These are phyloP conservation scores for Alectoris magna DNA, from an alignment of 2,797 vertebrate species.

Conservation along the genomic window DNA sequence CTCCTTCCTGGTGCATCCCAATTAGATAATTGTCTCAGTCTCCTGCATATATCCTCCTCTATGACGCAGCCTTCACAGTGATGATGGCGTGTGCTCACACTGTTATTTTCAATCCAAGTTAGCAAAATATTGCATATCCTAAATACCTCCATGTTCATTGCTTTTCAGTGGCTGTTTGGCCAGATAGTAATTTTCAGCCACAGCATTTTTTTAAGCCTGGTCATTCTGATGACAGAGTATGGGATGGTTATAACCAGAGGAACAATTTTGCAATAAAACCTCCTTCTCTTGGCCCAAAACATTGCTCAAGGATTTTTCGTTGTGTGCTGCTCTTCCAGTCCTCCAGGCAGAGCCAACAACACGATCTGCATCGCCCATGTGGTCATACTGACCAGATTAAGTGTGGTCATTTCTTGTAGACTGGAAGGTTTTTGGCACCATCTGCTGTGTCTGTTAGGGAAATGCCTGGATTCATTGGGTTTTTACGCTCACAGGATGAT, in stretches of 20 bases:
- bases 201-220: neutral
- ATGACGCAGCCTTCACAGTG: accelerated
- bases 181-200: neutral
- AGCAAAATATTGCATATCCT: neutral
- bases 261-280: neutral
- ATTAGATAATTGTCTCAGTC: neutral
- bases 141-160: neutral
- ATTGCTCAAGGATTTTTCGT: neutral
- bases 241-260: neutral
- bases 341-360: accelerated
- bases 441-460: neutral
- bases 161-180: neutral
- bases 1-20: constrained; percentile 5
- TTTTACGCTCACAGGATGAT: neutral
- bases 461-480: neutral
- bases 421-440: neutral
- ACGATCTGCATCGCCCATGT: neutral
- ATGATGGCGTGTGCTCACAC: neutral
- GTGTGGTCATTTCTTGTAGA: neutral
- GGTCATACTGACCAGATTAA: neutral
- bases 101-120: neutral
- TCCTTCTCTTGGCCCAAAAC: neutral
- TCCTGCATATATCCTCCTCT: neutral
- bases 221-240: neutral
- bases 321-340: neutral